Evolutionary conservation across 2,797 vertebrate genomes (phyloP).

Genomic region (Gallirallus australis): DNA sequence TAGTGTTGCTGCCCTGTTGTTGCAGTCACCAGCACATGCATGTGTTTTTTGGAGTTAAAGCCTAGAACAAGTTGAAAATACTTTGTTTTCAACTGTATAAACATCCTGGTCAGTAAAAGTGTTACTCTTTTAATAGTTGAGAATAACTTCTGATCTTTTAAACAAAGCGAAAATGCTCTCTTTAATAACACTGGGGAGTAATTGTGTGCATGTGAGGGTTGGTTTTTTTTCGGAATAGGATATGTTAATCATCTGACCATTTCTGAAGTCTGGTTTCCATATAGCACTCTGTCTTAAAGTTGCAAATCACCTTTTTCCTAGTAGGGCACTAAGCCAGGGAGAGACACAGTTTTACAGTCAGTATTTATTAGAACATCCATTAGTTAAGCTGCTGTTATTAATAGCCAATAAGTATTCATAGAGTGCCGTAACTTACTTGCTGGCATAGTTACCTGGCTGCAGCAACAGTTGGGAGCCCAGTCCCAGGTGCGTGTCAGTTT

Average conservation of each 20-base stretch:
- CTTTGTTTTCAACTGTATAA: not conserved
- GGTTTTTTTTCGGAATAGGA: not conserved
- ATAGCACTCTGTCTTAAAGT: not conserved
- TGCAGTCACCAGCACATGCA: not conserved
- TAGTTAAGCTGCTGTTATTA: not conserved
- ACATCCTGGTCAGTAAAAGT: rapidly evolving
- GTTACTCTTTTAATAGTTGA: not conserved
- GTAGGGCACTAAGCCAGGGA: not conserved
- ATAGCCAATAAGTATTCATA: not conserved
- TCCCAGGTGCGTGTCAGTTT: not conserved
- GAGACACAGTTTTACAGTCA: not conserved
- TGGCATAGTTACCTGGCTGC: not conserved
- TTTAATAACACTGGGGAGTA: not conserved
- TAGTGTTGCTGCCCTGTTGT: not conserved
- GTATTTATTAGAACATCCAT: not conserved
- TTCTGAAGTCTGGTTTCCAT: not conserved
- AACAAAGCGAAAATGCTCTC: not conserved
- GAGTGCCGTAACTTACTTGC: not conserved
- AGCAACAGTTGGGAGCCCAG: not conserved
- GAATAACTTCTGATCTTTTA: not conserved
- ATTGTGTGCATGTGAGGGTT: not conserved
- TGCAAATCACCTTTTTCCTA: not conserved
- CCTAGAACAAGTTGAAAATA: not conserved
- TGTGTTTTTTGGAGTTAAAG: not conserved
- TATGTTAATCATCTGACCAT: not conserved